Percentiles rank a stretch among this genome's conserved stretches.
Conservation (phyloP, 2,113 vertebrate genomes). For the Callionymus lyra region DNA sequence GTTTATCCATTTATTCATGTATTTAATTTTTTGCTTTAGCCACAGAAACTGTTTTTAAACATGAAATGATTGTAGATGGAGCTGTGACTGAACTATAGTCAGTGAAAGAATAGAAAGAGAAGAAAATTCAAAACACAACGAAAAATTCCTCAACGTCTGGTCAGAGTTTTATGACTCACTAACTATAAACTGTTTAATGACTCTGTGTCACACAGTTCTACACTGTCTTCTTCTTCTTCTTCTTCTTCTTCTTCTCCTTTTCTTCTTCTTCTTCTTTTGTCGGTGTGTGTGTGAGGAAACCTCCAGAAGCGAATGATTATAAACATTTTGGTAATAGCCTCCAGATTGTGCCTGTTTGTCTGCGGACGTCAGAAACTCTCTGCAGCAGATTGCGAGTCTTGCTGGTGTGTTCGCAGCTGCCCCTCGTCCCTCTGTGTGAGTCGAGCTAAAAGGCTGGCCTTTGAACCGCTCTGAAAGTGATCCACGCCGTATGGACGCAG, state of each 20-base stretch:
- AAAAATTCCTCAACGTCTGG: slow-evolving; percentile 16
- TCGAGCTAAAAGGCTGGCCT: slow-evolving; percentile 59
- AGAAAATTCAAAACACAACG: no score
- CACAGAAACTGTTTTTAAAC: no score
- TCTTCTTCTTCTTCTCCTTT: no score
- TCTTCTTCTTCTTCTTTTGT: slow-evolving; percentile 21
- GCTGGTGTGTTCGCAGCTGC: slow-evolving; percentile 56
- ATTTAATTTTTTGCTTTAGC: no score
- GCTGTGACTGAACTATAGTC: no score
- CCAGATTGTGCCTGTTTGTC: slow-evolving; percentile 26
- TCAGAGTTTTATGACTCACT: slow-evolving; percentile 17
- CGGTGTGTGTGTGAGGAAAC: slow-evolving; percentile 25
- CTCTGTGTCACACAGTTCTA: slow-evolving; percentile 29
- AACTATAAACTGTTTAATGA: slow-evolving; percentile 34
- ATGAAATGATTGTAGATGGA: no score
- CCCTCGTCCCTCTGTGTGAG: slow-evolving; percentile 50
- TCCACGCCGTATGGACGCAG: slow-evolving; percentile 62
- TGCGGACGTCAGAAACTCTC: slow-evolving; percentile 39
- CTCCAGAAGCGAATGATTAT: slow-evolving; percentile 45
- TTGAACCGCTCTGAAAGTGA: slow-evolving; percentile 66
- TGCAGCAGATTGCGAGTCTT: slow-evolving; percentile 37
- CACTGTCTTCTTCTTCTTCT: no score
- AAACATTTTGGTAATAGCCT: slow-evolving; percentile 19
- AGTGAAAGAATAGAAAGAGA: no score
- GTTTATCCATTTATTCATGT: no score